Evolutionary conservation across 2,888 invertebrate species (phyloP), one percentile per base, ranked within the genome.

Genomic region (Barypeithes pellucidus): DNA sequence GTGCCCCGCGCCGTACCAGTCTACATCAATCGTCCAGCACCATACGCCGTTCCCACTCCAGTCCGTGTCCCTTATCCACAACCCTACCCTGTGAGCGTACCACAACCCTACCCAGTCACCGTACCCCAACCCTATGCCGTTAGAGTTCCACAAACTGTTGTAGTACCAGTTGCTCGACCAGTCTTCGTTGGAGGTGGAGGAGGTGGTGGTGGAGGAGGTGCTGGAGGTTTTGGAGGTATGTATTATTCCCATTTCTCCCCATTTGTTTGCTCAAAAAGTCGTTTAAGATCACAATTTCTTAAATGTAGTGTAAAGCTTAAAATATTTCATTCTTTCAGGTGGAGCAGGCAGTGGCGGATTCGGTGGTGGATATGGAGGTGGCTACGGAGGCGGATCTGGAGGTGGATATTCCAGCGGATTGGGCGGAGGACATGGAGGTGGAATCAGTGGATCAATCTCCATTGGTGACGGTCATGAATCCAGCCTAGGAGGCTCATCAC

Each of bases 31-130:
- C 79, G 81, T 41, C 82, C 83, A 76, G 82, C 82, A 50, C 82
- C 83, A 33, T 80, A 81, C 2, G 78, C 83, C 20, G 81, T 84
- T 1, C 87, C 87, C 2, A 86, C 88, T 0, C 87, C 88, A 0
- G 88, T 89, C 0, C 88, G 87, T 0, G 86, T 86, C 8, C 82
- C 86, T 63, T 84, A 84, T 2, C 85, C 87, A 0, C 84, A 87
- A 50, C 86, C 88, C 0, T 85, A 87, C 18, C 79, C 85, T 1
- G 85, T 89, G 8, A 85, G 85, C 2, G 85, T 90, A 0, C 88
- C 90, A 57, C 85, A 89, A 72, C 89, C 90, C 0, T 88, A 88
- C 68, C 88, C 89, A 2, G 89, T 89, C 29, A 87, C 88, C 0
- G 86, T 89, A 0, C 86, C 89, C 11, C 89, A 89, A 66, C 89